phyloP scores from a whole-genome alignment of 2,113 vertebrate genomes.

The Catharus minimus region DNA sequence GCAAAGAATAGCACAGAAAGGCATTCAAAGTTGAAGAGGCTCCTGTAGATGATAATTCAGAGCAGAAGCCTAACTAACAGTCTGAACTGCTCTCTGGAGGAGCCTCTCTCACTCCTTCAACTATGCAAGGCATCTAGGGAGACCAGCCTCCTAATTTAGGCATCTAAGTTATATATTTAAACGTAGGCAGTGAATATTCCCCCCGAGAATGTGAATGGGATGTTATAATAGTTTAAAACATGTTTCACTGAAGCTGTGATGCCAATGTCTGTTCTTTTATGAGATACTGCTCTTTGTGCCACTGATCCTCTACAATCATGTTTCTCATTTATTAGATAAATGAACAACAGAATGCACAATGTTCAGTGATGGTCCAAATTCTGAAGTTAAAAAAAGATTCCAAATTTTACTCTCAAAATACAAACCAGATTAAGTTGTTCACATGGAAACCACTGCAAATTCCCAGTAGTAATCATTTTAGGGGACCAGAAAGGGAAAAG shows the following conservation, averaged over 20 bases:
- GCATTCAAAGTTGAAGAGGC: slow-evolving; percentile 34
- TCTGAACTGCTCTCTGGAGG: slow-evolving; percentile 49
- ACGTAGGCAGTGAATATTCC: neutral
- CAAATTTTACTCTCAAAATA: neutral
- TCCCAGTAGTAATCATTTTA: neutral
- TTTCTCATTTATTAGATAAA: slow-evolving; percentile 49
- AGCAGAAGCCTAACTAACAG: slow-evolving; percentile 40
- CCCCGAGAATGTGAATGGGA: neutral
- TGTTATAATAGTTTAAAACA: slow-evolving; percentile 18
- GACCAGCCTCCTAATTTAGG: slow-evolving; percentile 38
- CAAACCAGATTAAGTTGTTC: slow-evolving; percentile 28
- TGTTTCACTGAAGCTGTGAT: neutral
- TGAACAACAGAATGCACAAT: neutral
- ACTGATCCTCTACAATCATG: neutral
- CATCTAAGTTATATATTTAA: slow-evolving; percentile 37
- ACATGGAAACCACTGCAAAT: slow-evolving; percentile 34
- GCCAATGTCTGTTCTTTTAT: neutral
- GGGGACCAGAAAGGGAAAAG: slow-evolving; percentile 8
- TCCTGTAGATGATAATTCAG: slow-evolving; percentile 50
- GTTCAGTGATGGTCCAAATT: neutral
- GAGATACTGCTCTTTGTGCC: neutral
- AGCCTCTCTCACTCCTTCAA: slow-evolving; percentile 38
- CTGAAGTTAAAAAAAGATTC: slow-evolving; percentile 31
- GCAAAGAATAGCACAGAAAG: slow-evolving; percentile 38
- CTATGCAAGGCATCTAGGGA: slow-evolving; percentile 40